Conservation (phyloP, 2,888 invertebrate species). For the Tribolium freemani region DNA sequence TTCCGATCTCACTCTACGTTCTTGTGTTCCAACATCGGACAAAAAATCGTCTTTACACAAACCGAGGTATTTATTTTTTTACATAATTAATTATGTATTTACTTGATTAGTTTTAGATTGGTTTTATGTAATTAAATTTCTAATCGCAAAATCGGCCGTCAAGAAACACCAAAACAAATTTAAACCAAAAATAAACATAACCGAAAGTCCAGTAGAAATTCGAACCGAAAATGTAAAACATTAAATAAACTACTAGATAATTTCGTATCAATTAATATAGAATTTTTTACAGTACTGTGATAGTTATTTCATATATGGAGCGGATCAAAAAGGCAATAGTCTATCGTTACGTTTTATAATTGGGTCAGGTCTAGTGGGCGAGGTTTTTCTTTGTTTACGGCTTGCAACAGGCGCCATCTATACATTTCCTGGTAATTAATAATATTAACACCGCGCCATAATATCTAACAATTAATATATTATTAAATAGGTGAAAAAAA, state of each 20-base stretch:
- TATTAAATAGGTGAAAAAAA: constrained; percentile 70
- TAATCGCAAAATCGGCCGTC: constrained; percentile 56
- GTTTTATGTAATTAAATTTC: constrained; percentile 58
- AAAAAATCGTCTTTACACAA: constrained; percentile 48
- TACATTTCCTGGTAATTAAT: constrained; percentile 66
- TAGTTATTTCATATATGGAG: constrained; percentile 69
- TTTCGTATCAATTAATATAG: constrained; percentile 49
- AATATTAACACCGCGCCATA: background rate
- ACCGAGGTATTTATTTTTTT: constrained; percentile 51
- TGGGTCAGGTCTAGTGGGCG: constrained; percentile 69
- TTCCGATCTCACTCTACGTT: constrained; percentile 58
- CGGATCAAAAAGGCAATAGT: constrained; percentile 72
- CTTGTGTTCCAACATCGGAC: constrained; percentile 53
- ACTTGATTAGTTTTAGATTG: constrained; percentile 53
- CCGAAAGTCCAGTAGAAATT: constrained; percentile 54
- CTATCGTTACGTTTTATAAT: constrained; percentile 72
- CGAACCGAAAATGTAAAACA: constrained; percentile 59
- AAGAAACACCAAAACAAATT: constrained; percentile 54
- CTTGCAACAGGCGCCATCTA: constrained; percentile 67
- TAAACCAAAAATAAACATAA: constrained; percentile 19
- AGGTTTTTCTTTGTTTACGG: constrained; percentile 71
- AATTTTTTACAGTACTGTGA: constrained; percentile 65
- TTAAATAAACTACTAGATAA: background rate
- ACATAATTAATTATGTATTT: constrained; percentile 5
- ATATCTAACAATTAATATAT: too few species aligned